Conservation (phyloP, 2,113 vertebrate genomes). For the Paradisaea rubra region DNA sequence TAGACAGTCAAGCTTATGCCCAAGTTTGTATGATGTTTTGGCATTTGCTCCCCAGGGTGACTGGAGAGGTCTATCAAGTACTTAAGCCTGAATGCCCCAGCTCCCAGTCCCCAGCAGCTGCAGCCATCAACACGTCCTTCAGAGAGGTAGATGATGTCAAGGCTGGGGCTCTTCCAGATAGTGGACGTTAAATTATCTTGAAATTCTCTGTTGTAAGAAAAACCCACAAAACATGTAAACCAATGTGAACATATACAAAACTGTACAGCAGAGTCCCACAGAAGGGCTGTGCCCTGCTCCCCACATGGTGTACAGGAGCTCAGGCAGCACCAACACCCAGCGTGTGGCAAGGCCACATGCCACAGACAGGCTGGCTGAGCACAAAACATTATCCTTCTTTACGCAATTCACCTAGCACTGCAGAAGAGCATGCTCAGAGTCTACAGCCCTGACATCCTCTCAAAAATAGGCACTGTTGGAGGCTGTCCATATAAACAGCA, state of each 20-base stretch:
- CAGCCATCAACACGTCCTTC: not conserved
- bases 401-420: not conserved
- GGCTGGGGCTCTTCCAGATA: not conserved
- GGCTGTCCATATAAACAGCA: not conserved
- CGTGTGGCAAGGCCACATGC: fast-evolving
- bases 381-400: not conserved
- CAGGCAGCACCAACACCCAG: not conserved
- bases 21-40: fast-evolving
- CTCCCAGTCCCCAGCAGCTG: not conserved
- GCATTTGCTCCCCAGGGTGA: not conserved
- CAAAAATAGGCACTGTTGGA: not conserved
- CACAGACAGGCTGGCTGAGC: not conserved
- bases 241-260: not conserved
- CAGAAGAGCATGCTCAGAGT: not conserved
- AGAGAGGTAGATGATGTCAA: fast-evolving
- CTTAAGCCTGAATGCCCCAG: fast-evolving
- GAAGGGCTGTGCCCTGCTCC: fast-evolving
- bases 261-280: fast-evolving
- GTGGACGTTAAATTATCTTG: fast-evolving
- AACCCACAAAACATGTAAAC: fast-evolving
- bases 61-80: not conserved
- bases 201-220: not conserved
- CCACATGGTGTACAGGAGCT: fast-evolving
- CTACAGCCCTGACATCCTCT: not conserved
- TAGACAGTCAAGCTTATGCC: not conserved